phyloP scores from a whole-genome alignment of 2,888 invertebrate species.

The Pristionchus maxplancki region DNA sequence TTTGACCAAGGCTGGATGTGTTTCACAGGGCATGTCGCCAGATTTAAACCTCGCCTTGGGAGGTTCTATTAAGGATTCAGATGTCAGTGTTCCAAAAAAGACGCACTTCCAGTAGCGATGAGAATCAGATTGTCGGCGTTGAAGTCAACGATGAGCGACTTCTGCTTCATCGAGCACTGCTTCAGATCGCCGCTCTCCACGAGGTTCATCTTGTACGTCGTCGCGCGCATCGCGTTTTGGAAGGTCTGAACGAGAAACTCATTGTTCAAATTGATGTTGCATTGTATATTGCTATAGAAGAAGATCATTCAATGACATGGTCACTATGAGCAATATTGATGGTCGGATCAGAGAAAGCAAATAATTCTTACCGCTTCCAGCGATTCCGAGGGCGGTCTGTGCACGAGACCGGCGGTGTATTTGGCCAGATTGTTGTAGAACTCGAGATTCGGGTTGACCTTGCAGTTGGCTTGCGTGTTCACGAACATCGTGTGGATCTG shows the following conservation, averaged over 20 bases:
- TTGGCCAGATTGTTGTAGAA: conserved; percentile 50
- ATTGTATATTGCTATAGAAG: too few relatives aligned
- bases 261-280: too few relatives aligned
- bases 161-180: conserved; percentile 50
- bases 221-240: conserved; percentile 59
- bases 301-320: too few relatives aligned
- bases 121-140: conserved; percentile 62
- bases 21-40: too few relatives aligned
- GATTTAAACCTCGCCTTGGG: too few relatives aligned
- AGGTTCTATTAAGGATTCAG: too few relatives aligned
- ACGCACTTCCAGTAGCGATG: conserved; percentile 64
- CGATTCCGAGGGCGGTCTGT: conserved; percentile 26
- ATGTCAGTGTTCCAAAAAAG: too few relatives aligned
- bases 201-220: conserved; percentile 64
- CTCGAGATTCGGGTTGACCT: background rate
- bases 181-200: conserved; percentile 54
- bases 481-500: conserved; percentile 51
- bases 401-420: conserved; percentile 52
- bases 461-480: conserved; percentile 41
- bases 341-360: background rate
- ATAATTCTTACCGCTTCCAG: background rate
- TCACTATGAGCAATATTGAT: too few relatives aligned
- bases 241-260: conserved; percentile 52
- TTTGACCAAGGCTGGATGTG: too few relatives aligned
- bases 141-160: conserved; percentile 65